Base-by-base conservation (phyloP, 2,797 vertebrate species). In the Phrynocephalus guinanensis region DNA sequence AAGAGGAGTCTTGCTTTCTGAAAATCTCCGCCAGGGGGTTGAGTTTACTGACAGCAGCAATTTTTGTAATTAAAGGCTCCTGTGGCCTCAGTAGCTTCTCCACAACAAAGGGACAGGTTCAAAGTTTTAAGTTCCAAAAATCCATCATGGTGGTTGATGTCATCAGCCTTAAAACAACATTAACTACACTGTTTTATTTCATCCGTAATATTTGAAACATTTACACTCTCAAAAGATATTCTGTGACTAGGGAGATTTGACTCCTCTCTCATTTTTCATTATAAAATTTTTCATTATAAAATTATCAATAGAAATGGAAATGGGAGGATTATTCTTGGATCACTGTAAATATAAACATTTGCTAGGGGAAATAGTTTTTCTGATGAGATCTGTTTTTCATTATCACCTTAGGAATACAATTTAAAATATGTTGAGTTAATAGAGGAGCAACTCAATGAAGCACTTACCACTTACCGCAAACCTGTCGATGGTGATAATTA, bases 401-500 rank as follows among this genome's bases (percentile, higher is more conserved):
- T 77, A 50, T 90, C 77, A 11, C 72, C 90, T 70, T 91, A 97
- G 99, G 98, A 99, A 94, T 99, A 99, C 94, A 99, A 99, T 96
- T 96, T 98, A 79, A 99, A 99, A 93, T 99, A 99, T 15, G 99
- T 99, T 91, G 99, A 99, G 91, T 91, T 99, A 92, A 98, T 99
- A 92, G 99, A 99, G 94, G 99, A 99, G 92, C 98, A 99, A 91
- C 97, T 99, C 81, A 99, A 99, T 48, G 99, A 99, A 97, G 99
- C 99, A 87, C 98, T 99, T 91, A 99, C 99, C 86, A 99, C 99
- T 1, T 99, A 99, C 86, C 98, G 98, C 87, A 99, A 99, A 95
- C 99, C 99, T 92, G 96, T 99, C 70, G 98, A 99, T 95, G 99
- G 99, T 84, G 99, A 99, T 97, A 99, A 99, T 95, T 99, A 99